Evolutionary conservation across 2,888 invertebrate genomes (phyloP).

Genomic region (Spialia ferax): DNA sequence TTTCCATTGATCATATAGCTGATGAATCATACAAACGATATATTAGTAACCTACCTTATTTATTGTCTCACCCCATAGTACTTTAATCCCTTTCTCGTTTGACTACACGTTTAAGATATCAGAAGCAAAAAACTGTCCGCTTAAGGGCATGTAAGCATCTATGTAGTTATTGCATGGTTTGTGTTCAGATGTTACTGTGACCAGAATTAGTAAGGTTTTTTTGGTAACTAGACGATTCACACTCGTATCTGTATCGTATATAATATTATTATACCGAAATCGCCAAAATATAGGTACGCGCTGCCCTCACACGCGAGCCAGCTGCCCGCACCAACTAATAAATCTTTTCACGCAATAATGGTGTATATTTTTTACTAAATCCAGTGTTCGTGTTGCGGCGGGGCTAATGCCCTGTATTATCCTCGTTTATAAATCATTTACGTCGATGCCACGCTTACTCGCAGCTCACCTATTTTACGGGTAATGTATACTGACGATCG

Average conservation of each 20-base stretch:
- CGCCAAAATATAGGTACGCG: neutral
- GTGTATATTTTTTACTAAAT: conserved; percentile 71
- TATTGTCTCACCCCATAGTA: no score
- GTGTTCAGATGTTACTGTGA: no score
- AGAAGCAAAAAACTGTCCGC: no score
- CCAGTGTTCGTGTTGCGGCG: conserved; percentile 72
- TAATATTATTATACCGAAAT: no score
- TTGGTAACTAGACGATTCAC: neutral
- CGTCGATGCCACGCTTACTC: conserved; percentile 64
- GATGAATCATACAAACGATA: no score
- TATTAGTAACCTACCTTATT: no score
- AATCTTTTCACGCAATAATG: conserved; percentile 65
- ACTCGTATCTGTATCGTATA: neutral
- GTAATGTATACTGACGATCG: conserved; percentile 48
- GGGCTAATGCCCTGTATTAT: conserved; percentile 71
- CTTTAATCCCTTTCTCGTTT: no score
- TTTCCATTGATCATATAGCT: no score
- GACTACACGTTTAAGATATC: no score
- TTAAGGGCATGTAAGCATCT: no score
- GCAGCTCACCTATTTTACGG: conserved; percentile 53
- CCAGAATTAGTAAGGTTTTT: no score
- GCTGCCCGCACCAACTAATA: conserved; percentile 58
- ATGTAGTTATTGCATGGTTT: no score
- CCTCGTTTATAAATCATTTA: conserved; percentile 78
- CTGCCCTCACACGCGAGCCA: conserved; percentile 36